phyloP scores from a whole-genome alignment of 2,113 vertebrate genomes.

The Percopsis transmontana region DNA sequence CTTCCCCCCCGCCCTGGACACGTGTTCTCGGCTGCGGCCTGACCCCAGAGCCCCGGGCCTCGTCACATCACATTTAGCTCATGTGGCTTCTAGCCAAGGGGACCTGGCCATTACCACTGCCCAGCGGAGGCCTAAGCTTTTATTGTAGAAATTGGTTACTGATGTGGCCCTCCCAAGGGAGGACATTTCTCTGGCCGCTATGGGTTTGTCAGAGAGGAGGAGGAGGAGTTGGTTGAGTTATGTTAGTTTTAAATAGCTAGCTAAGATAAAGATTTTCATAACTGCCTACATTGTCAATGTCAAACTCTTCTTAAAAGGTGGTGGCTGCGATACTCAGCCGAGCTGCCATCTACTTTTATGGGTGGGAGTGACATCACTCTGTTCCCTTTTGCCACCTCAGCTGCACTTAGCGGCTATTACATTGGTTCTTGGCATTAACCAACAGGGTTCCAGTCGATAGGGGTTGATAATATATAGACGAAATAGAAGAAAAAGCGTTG shows the following conservation, averaged over 20 bases:
- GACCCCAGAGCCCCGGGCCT: conserved; percentile 53
- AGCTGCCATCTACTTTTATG: conserved; percentile 1
- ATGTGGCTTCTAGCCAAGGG: conserved; percentile 31
- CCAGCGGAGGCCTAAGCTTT: no score
- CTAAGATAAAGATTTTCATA: no score
- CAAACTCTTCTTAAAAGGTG: background rate
- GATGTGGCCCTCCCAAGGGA: conserved; percentile 15
- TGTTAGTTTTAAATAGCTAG: no score
- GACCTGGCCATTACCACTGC: no score
- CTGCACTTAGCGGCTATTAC: background rate
- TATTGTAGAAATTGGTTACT: background rate
- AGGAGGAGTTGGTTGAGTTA: no score
- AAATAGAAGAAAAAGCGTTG: background rate
- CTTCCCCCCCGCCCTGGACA: conserved; percentile 36
- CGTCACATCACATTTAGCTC: conserved; percentile 69
- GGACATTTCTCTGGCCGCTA: background rate
- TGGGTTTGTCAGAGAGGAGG: no score
- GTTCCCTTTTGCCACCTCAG: background rate
- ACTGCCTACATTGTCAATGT: no score
- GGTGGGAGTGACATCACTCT: background rate
- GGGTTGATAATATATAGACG: background rate
- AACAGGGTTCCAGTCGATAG: conserved; percentile 9
- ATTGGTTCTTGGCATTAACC: conserved; percentile 15
- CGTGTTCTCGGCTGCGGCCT: conserved; percentile 53
- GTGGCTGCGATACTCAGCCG: background rate